Evolutionary conservation across 2,113 vertebrate species (phyloP).

Genomic region (Hystrix cristata): DNA sequence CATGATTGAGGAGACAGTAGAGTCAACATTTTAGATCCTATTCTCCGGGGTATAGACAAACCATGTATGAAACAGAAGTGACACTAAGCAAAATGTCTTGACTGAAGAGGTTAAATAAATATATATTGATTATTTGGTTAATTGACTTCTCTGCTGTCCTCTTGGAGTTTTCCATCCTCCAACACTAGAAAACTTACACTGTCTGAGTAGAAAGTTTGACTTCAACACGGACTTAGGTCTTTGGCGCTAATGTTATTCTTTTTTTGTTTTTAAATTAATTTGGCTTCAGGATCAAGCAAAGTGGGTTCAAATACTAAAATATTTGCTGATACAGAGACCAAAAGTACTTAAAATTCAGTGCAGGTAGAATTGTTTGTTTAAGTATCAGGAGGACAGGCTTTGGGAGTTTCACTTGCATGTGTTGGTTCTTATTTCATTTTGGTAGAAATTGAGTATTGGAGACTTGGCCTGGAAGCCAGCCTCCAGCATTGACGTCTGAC

Average conservation of each 20-base stretch:
- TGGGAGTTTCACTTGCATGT: constrained; percentile 61
- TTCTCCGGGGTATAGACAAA: neutral
- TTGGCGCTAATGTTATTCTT: constrained; percentile 45
- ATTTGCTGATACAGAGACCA: constrained; percentile 56
- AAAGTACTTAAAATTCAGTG: constrained; percentile 69
- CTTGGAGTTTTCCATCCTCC: neutral
- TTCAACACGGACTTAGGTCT: neutral
- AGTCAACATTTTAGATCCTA: neutral
- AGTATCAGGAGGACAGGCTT: constrained; percentile 42
- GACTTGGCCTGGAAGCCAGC: constrained; percentile 70
- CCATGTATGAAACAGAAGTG: neutral
- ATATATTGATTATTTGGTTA: neutral
- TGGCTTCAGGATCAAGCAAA: constrained; percentile 57
- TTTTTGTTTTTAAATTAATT: constrained; percentile 43
- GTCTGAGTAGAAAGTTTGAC: neutral
- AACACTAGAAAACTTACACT: neutral
- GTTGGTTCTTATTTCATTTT: constrained; percentile 71
- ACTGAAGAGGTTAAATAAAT: neutral
- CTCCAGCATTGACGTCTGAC: constrained; percentile 74
- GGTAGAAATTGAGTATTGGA: constrained; percentile 63
- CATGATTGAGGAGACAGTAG: neutral
- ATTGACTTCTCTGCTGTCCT: neutral
- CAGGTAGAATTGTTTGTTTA: constrained; percentile 67
- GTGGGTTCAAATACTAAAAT: constrained; percentile 46
- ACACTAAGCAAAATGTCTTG: neutral